Evolutionary conservation across 37 sponge, comb jelly and placozoan species (phyloP), one percentile per base, ranked within the genome.

Genomic region (Axinella damicornis): DNA sequence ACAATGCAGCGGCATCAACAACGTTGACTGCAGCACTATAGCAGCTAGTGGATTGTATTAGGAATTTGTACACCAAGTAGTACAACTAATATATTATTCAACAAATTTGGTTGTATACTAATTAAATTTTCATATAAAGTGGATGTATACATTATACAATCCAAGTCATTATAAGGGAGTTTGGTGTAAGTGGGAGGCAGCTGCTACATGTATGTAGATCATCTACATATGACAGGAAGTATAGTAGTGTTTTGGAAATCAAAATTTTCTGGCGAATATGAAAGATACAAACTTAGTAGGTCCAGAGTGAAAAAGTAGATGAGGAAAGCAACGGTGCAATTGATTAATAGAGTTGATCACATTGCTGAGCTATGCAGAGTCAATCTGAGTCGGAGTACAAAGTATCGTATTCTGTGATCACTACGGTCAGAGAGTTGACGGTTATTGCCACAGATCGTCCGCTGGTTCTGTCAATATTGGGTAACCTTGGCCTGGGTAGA

Each of bases 1-100:
- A 97, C 72, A 90, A 94, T 69, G 99, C 89, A 73, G 82, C 80
- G 24, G 73, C 91, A 27, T 87, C 80, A 18, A 75, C 83, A 22
- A 70, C 93, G 18, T 2, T 89, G 36, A 89, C 93, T 38, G 64
- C 85, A 34, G 80, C 74, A 28, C 54, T 90, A n/a, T 90, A 73
- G 69, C n/a, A 69, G 31, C 11, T 12, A 56, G 55, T 5, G n/a
- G 34, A 1, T 18, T 35, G 0, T 9, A 46, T 46, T 4, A 46
- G 9, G 4, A 4, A 12, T 46, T 46, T 4, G 9, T 46, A 46
- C n/a, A n/a, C n/a, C n/a, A n/a, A n/a, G n/a, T n/a, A 9, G 46
- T 46, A 46, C 9, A n/a, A n/a, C n/a, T n/a, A n/a, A n/a, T n/a
- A n/a, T n/a, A n/a, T n/a, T n/a, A n/a, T n/a, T n/a, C n/a, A n/a